A percentile compares a stretch with the other conserved stretches of the same genome.
These are phyloP conservation scores for Darwinula stevensoni DNA, from an alignment of 2,888 invertebrate genomes.

Conservation along the genomic window DNA sequence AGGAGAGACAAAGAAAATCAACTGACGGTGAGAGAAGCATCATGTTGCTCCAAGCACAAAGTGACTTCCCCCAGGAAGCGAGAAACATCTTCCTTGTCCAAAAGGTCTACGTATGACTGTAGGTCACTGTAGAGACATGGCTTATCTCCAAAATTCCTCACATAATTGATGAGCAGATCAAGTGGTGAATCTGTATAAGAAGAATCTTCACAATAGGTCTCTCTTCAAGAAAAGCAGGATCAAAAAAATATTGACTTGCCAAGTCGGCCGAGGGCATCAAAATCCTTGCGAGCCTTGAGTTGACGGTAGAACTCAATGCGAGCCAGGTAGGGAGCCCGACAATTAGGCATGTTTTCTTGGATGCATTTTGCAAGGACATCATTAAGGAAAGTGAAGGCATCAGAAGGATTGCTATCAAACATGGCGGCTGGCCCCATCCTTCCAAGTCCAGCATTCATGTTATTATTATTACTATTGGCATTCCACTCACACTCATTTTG, in stretches of 20 bases:
- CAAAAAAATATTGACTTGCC: no score
- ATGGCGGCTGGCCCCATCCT: conserved; percentile 11
- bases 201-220: no score
- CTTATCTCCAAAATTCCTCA: conserved; percentile 49
- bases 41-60: no score
- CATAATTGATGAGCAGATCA: conserved; percentile 35
- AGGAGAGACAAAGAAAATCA: no score
- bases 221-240: no score
- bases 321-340: conserved; percentile 56
- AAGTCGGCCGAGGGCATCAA: conserved; percentile 7
- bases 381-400: not conserved
- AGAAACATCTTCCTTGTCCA: conserved; percentile 25
- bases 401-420: not conserved
- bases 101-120: conserved; percentile 34
- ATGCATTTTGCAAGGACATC: conserved; percentile 1
- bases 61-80: conserved; percentile 13
- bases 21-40: no score
- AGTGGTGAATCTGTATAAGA: no score
- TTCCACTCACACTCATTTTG: no score
- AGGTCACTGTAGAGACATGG: conserved; percentile 61
- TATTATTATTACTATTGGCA: no score
- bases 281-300: conserved; percentile 10
- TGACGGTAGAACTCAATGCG: conserved; percentile 27
- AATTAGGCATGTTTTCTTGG: conserved; percentile 10
- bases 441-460: conserved; percentile 14